phyloP scores from a whole-genome alignment of 2,888 invertebrate genomes.

The Agriotes lineatus region DNA sequence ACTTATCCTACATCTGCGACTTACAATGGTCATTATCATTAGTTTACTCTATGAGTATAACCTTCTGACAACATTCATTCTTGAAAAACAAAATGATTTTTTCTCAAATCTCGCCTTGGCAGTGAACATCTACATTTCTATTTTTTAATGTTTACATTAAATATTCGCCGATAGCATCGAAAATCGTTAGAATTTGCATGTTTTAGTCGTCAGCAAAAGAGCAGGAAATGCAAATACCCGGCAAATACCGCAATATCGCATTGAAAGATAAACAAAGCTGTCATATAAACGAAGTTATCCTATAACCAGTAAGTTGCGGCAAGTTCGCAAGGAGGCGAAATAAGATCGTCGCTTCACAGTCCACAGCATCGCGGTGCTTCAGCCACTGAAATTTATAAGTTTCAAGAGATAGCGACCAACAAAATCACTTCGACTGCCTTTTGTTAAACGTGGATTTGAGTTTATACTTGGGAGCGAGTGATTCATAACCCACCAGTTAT shows the following conservation, averaged over 20 bases:
- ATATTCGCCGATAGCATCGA: too few relatives aligned
- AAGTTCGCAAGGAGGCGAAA: slow-evolving; percentile 11
- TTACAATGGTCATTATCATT: too few relatives aligned
- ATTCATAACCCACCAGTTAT: background rate
- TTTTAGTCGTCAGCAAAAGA: background rate
- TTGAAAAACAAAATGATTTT: too few relatives aligned
- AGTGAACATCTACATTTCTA: too few relatives aligned
- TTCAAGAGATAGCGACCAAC: slow-evolving; percentile 12
- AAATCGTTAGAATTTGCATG: too few relatives aligned
- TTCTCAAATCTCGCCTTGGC: too few relatives aligned
- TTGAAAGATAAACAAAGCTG: slow-evolving; percentile 15
- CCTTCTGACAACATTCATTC: too few relatives aligned
- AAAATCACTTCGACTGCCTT: background rate
- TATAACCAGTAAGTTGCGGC: slow-evolving; percentile 16
- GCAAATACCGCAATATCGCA: slow-evolving; percentile 9
- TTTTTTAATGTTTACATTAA: too few relatives aligned
- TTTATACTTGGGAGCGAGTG: slow-evolving; percentile 5
- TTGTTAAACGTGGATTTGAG: slow-evolving; percentile 11
- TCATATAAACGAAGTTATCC: slow-evolving; percentile 18
- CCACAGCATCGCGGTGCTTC: slow-evolving; percentile 12
- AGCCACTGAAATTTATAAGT: slow-evolving; percentile 28
- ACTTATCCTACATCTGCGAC: too few relatives aligned
- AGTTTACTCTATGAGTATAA: too few relatives aligned
- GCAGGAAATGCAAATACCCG: background rate
- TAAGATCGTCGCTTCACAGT: slow-evolving; percentile 19